Base-by-base conservation (phyloP, 2,797 vertebrate species). In the Myiotriccus ornatus region DNA sequence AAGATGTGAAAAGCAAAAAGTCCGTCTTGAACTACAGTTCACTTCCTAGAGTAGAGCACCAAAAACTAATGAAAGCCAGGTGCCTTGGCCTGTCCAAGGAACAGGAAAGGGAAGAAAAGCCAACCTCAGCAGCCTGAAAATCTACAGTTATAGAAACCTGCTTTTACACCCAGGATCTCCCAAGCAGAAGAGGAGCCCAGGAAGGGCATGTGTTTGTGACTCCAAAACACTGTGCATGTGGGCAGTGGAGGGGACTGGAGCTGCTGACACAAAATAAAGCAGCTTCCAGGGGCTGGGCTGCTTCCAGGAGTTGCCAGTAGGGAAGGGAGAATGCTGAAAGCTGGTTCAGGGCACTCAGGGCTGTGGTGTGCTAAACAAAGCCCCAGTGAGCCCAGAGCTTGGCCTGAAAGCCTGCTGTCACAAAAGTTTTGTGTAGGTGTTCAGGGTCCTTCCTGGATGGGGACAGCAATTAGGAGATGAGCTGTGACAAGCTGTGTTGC, bases 41-140 rank as follows among this genome's bases (percentile, higher is more conserved):
- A 46, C 87, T 89, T 87, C 73, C 79, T 83, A 71, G 46, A 65
- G 64, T 49, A 81, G 16, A 89, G 32, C 62, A 86, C 62, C 2
- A 10, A 86, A 73, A 78, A 23, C 32, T 95, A 97, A 96, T 87
- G 89, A 87, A 83, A 85, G 73, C 94, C 92, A 95, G 93, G 84
- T 96, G 93, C 43, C 43, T 78, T 46, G 65, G 84, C 71, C 89
- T 71, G 71, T 83, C 84, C 64, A 56, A 90, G 64, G 73, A 67
- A 30, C 27, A 39, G 68, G 73, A 85, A 89, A 90, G 53, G 75
- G n/a, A 93, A 43, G 65, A 83, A 92, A 95, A 92, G 35, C 35
- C 7, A 2, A 74, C 50, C 69, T 89, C 64, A 87, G 90, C 78
- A 93, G 47, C 87, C 35, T 50, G 52, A 43, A 68, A 89, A 67